phyloP scores from a whole-genome alignment of 1,140 invertebrate genomes.

The Heterodera schachtii region DNA sequence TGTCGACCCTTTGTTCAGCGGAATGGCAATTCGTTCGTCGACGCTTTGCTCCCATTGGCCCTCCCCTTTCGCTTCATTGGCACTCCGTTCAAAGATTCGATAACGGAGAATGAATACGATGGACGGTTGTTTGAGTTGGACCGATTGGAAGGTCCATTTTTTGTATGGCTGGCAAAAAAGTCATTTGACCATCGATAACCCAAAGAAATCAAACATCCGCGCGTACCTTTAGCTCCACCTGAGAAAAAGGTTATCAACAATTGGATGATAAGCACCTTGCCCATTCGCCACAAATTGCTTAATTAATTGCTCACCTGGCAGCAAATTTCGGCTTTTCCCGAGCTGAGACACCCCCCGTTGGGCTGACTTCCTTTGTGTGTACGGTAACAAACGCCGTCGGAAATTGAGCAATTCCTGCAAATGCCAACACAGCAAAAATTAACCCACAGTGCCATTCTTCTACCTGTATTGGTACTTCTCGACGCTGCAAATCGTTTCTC shows the following conservation, averaged over 20 bases:
- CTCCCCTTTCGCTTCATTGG: neutral
- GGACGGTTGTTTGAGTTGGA: slow-evolving; percentile 52
- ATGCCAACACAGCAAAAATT: neutral
- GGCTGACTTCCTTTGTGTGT: slow-evolving; percentile 50
- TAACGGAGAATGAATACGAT: slow-evolving; percentile 51
- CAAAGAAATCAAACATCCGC: too few relatives aligned
- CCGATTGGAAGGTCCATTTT: slow-evolving; percentile 55
- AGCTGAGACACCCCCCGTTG: slow-evolving; percentile 47
- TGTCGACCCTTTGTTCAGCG: slow-evolving; percentile 52
- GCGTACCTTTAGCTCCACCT: slow-evolving; percentile 40
- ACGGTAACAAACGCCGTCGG: slow-evolving; percentile 52
- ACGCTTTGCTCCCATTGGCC: slow-evolving; percentile 34
- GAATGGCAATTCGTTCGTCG: slow-evolving; percentile 49
- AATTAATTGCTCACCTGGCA: slow-evolving; percentile 36
- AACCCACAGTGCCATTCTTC: neutral
- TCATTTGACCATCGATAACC: neutral
- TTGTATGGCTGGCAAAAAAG: slow-evolving; percentile 44
- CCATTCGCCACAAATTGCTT: too few relatives aligned
- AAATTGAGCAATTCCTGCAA: slow-evolving; percentile 51
- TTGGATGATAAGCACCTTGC: neutral
- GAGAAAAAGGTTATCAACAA: neutral
- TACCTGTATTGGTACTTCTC: slow-evolving; percentile 57
- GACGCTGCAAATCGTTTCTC: slow-evolving; percentile 50
- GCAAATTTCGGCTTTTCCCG: slow-evolving; percentile 49
- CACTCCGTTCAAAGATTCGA: slow-evolving; percentile 48